Percentiles rank a stretch among this genome's conserved stretches.
Conservation (phyloP, 2,888 invertebrate genomes). For the Nephrotoma guestfalica region DNA sequence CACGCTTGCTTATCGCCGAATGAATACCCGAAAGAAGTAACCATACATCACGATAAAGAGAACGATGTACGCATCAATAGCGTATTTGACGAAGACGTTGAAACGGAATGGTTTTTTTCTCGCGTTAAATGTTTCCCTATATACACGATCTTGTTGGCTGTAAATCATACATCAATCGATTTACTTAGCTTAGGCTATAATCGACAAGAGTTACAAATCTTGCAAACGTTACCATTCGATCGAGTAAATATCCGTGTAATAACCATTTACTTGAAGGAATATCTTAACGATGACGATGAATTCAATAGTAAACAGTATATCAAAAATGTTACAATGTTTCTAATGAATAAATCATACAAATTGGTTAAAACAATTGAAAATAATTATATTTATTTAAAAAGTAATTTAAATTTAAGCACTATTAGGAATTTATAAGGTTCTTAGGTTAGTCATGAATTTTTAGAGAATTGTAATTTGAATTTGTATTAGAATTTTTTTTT, state of each 20-base stretch:
- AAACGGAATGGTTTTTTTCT: conserved; percentile 46
- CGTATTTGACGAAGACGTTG: conserved; percentile 31
- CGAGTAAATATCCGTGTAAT: conserved; percentile 30
- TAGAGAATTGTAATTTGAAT: background rate
- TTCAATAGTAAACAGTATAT: conserved; percentile 17
- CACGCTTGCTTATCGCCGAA: conserved; percentile 71
- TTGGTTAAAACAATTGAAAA: conserved; percentile 28
- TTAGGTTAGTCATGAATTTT: background rate
- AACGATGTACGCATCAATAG: conserved; percentile 39
- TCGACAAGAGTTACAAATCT: conserved; percentile 32
- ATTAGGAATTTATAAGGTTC: background rate
- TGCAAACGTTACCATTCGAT: conserved; percentile 31
- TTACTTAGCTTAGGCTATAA: conserved; percentile 47
- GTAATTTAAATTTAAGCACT: background rate
- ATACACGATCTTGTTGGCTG: conserved; percentile 64
- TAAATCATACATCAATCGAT: conserved; percentile 51
- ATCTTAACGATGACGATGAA: conserved; percentile 12
- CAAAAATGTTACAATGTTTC: conserved; percentile 29
- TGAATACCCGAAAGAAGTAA: conserved; percentile 60
- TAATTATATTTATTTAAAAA: conserved; percentile 25
- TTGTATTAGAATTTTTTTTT: background rate
- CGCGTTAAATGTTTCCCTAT: conserved; percentile 75
- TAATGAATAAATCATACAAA: conserved; percentile 30
- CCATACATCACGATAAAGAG: conserved; percentile 34
- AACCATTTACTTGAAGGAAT: conserved; percentile 27